A percentile compares a stretch with the other conserved stretches of the same genome.
These are phyloP conservation scores for Listrodromus nycthemerus DNA, from an alignment of 2,888 invertebrate species.

Conservation along the genomic window DNA sequence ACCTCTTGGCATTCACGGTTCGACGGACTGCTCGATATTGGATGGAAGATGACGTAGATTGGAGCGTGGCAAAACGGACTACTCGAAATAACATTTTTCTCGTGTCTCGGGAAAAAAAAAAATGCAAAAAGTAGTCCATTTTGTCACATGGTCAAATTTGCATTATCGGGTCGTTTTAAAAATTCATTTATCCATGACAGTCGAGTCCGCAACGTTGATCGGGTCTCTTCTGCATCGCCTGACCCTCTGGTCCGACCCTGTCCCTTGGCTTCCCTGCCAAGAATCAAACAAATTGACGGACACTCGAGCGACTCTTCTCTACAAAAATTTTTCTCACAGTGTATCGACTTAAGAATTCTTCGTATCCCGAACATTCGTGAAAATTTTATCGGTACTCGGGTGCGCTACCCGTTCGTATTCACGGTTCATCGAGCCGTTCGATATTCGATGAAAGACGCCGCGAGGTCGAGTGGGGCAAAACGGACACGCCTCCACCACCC, in stretches of 20 bases:
- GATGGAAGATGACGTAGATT: background rate
- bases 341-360: background rate
- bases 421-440: background rate
- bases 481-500: background rate
- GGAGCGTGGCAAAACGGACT: background rate
- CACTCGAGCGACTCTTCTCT: constrained; percentile 8
- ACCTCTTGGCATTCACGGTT: constrained; percentile 14
- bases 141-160: background rate
- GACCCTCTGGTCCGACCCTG: constrained; percentile 18
- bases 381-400: constrained; percentile 7
- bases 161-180: constrained; percentile 28
- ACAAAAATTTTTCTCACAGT: background rate
- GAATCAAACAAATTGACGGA: constrained; percentile 61
- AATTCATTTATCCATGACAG: constrained; percentile 35
- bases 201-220: background rate
- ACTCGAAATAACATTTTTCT: background rate
- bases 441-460: background rate
- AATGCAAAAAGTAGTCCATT: background rate
- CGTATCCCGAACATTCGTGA: background rate
- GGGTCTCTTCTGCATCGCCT: background rate
- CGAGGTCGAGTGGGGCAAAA: background rate
- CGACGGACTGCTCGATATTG: constrained; percentile 1
- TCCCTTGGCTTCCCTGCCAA: constrained; percentile 58
- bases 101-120: background rate
- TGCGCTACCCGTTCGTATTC: background rate